These are phyloP conservation scores for Corythaeola cristata DNA, from an alignment of 2,113 vertebrate species.

Conservation along the genomic window DNA sequence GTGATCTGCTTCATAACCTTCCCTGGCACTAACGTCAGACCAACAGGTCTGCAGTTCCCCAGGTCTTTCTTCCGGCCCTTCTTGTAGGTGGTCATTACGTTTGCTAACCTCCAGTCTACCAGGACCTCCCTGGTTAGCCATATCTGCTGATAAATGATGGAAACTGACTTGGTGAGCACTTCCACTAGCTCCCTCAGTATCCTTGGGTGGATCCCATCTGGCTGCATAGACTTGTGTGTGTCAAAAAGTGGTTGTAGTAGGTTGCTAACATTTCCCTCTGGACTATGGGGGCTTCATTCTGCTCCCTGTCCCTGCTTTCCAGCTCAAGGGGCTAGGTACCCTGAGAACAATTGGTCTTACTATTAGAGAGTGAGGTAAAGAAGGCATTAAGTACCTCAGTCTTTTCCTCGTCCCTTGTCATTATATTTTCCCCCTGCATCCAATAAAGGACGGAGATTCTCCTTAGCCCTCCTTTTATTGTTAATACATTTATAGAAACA, in stretches of 20 bases:
- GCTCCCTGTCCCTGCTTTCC: too few species aligned
- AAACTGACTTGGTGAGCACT: not conserved
- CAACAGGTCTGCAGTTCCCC: not conserved
- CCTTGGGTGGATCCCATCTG: not conserved
- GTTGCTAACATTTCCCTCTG: too few species aligned
- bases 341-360: too few species aligned
- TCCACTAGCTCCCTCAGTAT: too few species aligned
- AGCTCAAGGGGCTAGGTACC: not conserved
- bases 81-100: not conserved
- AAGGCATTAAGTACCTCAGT: too few species aligned
- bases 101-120: not conserved
- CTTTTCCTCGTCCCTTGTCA: too few species aligned
- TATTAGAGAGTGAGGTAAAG: too few species aligned
- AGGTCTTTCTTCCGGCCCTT: not conserved
- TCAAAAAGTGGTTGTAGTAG: not conserved
- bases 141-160: not conserved
- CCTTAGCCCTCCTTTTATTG: too few species aligned
- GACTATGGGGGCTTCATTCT: not conserved
- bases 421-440: too few species aligned
- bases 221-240: too few species aligned
- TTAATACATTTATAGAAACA: too few species aligned
- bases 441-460: too few species aligned
- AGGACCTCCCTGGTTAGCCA: not conserved
- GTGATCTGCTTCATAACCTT: not conserved
- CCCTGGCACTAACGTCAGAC: not conserved